Evolutionary conservation across 2,888 invertebrate genomes (phyloP).

Genomic region (Drosophila kokeensis): DNA sequence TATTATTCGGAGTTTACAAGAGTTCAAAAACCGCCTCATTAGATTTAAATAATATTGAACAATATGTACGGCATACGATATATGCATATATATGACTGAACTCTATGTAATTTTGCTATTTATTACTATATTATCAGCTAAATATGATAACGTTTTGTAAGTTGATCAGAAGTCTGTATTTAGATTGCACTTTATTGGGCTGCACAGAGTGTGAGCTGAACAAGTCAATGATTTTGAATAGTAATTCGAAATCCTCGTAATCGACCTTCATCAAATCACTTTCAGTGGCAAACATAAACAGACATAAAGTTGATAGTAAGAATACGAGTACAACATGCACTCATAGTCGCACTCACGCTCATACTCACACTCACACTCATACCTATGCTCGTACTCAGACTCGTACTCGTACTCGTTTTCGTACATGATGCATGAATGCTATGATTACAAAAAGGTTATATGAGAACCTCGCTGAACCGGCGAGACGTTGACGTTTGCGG

Average conservation of each 20-base stretch:
- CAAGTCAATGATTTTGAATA: neutral
- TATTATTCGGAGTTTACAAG: neutral
- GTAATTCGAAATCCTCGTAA: constrained; percentile 29
- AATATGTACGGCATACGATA: neutral
- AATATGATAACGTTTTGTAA: neutral
- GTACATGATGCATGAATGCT: constrained; percentile 52
- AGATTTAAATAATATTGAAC: neutral
- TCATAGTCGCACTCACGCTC: neutral
- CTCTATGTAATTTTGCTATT: neutral
- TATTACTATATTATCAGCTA: neutral
- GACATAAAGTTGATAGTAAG: constrained; percentile 19
- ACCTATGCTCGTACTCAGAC: neutral
- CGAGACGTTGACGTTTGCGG: constrained; percentile 50
- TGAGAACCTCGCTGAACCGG: constrained; percentile 30
- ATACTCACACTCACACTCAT: neutral
- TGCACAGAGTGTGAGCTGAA: constrained; percentile 4
- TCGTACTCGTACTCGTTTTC: constrained; percentile 1
- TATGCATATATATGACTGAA: neutral
- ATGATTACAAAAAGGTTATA: constrained; percentile 44
- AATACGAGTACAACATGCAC: constrained; percentile 5
- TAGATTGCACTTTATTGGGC: neutral
- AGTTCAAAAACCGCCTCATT: neutral
- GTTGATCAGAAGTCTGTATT: neutral
- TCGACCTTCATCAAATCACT: constrained; percentile 43
- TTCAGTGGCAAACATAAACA: constrained; percentile 45